These are phyloP conservation scores for Ceratina japonica DNA, from an alignment of 1,140 invertebrate species.

Conservation along the genomic window DNA sequence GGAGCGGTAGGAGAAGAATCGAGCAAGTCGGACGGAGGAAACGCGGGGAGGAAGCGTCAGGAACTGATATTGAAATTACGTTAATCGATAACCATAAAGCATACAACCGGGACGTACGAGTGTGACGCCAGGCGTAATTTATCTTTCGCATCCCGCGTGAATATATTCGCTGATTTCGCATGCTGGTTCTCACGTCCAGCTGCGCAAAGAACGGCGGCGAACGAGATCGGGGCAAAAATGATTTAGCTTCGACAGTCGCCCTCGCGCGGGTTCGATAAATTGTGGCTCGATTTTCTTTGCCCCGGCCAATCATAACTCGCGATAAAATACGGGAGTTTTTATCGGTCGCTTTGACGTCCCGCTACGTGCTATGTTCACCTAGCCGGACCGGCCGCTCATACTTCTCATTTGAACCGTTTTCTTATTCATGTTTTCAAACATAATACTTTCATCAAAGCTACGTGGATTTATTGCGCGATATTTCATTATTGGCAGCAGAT, in stretches of 20 bases:
- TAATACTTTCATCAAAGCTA: too few relatives aligned
- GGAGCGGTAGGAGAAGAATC: background rate
- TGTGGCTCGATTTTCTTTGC: slow-evolving; percentile 63
- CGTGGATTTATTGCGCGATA: too few relatives aligned
- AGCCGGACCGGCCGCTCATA: background rate
- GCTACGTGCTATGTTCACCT: background rate
- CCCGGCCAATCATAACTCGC: slow-evolving; percentile 68
- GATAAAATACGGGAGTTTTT: slow-evolving; percentile 70
- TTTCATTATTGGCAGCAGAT: too few relatives aligned
- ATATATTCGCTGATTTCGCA: slow-evolving; percentile 60
- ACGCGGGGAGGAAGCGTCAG: background rate
- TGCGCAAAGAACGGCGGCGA: slow-evolving; percentile 57
- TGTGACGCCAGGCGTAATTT: slow-evolving; percentile 45
- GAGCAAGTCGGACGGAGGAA: background rate
- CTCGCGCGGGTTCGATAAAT: slow-evolving; percentile 61
- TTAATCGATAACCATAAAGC: slow-evolving; percentile 57
- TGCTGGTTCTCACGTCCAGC: slow-evolving; percentile 57
- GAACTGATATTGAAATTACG: slow-evolving; percentile 50
- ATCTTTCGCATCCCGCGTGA: slow-evolving; percentile 49
- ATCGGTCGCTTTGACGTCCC: slow-evolving; percentile 33
- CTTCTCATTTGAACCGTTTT: background rate
- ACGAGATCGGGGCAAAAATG: slow-evolving; percentile 67
- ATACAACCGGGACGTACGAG: slow-evolving; percentile 30
- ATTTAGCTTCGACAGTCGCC: slow-evolving; percentile 65
- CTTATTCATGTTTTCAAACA: background rate